These are phyloP conservation scores for Rafetus swinhoei DNA, from an alignment of 2,113 vertebrate species.

Conservation along the genomic window DNA sequence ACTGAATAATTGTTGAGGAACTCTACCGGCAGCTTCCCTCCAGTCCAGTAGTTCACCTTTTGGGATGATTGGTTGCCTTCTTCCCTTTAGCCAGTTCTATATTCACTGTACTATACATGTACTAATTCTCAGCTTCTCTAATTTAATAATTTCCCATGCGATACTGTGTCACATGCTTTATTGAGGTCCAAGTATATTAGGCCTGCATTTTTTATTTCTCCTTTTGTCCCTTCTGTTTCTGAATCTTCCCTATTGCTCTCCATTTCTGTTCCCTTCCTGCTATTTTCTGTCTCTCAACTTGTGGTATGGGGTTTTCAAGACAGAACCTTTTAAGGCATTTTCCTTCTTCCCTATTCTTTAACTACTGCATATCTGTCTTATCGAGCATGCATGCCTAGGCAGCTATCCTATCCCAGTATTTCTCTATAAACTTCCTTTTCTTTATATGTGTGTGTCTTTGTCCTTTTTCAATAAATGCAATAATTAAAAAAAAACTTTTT, in stretches of 20 bases:
- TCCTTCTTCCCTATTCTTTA: neutral
- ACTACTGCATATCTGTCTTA: neutral
- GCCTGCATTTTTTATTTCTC: neutral
- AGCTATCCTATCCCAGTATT: neutral
- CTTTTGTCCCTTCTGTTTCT: neutral
- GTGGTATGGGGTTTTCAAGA: neutral
- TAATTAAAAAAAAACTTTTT: neutral
- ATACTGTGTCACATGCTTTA: neutral
- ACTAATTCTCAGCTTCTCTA: neutral
- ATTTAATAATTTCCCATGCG: neutral
- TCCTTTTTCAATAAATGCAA: neutral
- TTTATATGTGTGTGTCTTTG: neutral
- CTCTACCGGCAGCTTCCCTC: neutral
- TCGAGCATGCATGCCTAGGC: neutral
- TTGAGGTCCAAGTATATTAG: neutral
- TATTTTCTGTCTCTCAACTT: neutral
- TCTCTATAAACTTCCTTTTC: neutral
- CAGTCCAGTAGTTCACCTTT: neutral
- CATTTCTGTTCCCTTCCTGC: neutral
- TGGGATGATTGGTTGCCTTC: neutral
- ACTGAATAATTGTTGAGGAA: no score
- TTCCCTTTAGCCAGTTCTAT: neutral
- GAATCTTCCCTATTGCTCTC: neutral
- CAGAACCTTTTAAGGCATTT: neutral
- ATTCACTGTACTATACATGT: neutral